These are phyloP conservation scores for Gulo gulo DNA, from an alignment of 2,113 vertebrate species.

Conservation along the genomic window DNA sequence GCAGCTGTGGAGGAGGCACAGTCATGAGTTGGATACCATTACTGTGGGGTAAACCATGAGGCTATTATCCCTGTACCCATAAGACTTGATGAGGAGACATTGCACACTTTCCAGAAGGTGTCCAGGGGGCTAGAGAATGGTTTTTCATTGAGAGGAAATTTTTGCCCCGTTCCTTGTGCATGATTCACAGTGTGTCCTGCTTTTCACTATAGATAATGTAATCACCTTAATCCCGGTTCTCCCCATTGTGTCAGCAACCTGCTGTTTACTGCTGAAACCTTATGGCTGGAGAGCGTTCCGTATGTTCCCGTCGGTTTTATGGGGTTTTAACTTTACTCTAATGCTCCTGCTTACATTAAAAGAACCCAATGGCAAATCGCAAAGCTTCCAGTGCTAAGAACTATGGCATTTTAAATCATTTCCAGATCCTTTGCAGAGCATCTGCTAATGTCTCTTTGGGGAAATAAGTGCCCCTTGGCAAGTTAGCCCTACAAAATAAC, in stretches of 20 bases:
- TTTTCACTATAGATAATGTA: neutral
- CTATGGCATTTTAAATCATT: constrained; percentile 43
- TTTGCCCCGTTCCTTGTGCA: neutral
- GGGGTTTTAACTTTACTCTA: neutral
- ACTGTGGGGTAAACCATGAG: neutral
- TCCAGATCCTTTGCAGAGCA: neutral
- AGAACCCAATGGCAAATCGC: neutral
- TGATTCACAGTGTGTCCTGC: neutral
- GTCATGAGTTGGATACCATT: neutral
- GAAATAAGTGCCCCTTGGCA: neutral
- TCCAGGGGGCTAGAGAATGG: neutral
- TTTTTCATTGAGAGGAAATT: constrained; percentile 14
- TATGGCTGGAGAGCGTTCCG: neutral
- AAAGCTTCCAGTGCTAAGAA: neutral
- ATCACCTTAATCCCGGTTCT: neutral
- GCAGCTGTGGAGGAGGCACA: neutral
- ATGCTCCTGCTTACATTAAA: neutral
- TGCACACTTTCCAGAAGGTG: neutral
- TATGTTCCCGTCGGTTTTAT: neutral
- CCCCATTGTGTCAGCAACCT: neutral
- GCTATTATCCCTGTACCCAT: neutral
- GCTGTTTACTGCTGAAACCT: neutral
- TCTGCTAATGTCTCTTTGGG: neutral
- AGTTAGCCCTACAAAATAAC: neutral
- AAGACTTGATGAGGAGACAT: neutral